These are phyloP conservation scores for Neotragus moschatus DNA, from an alignment of 2,113 vertebrate species.

Conservation along the genomic window DNA sequence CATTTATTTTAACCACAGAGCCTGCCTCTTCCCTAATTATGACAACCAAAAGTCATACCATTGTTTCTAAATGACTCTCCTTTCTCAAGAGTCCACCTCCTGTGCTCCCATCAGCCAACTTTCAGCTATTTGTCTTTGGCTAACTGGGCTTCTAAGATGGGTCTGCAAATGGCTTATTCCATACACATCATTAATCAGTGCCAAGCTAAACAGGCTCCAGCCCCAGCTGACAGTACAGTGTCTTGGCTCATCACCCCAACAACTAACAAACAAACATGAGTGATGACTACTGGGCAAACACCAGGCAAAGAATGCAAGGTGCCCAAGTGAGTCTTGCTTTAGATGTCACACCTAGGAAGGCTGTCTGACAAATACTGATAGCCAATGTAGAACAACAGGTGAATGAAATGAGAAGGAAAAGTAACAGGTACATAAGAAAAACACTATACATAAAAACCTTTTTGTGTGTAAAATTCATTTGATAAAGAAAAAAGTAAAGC, in stretches of 20 bases:
- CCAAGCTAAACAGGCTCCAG: slow-evolving; percentile 35
- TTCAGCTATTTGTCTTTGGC: slow-evolving; percentile 41
- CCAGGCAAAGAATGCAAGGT: not conserved
- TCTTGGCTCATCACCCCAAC: slow-evolving; percentile 14
- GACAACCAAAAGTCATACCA: not conserved
- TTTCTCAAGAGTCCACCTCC: not conserved
- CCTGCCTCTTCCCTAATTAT: not conserved
- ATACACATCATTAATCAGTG: not conserved
- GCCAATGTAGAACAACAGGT: not conserved
- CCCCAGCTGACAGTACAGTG: slow-evolving; percentile 19
- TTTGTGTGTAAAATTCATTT: not conserved
- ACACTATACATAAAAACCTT: not conserved
- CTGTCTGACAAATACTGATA: not conserved
- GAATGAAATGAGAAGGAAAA: not conserved
- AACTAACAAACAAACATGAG: slow-evolving; percentile 37
- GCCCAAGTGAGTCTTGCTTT: not conserved
- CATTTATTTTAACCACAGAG: fast-evolving
- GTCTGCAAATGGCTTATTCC: slow-evolving; percentile 2
- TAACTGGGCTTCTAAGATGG: not conserved
- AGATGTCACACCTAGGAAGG: not conserved
- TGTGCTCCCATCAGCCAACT: not conserved
- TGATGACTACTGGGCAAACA: not conserved
- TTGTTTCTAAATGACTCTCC: not conserved
- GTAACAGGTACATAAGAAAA: not conserved
- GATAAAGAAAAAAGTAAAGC: not conserved